Conservation (phyloP, 1,140 invertebrate species). For the Schlechtendalia chinensis region DNA sequence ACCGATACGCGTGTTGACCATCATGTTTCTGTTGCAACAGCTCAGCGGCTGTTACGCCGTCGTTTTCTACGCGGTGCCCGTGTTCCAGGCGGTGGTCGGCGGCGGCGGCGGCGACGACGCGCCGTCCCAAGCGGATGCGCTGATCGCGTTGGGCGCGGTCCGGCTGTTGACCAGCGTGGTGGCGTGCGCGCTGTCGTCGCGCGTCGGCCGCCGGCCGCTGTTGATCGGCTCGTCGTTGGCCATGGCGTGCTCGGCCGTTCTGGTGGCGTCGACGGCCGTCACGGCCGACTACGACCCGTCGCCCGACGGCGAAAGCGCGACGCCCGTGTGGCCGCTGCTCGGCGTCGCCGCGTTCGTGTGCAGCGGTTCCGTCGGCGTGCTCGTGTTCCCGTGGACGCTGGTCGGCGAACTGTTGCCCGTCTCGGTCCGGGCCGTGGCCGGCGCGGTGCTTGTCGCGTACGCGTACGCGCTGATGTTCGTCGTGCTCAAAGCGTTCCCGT, state of each 20-base stretch:
- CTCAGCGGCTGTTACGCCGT: conserved; percentile 64
- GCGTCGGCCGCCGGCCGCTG: conserved; percentile 59
- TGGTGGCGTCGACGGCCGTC: not conserved
- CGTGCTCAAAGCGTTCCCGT: conserved; percentile 65
- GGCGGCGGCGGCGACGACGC: conserved; percentile 55
- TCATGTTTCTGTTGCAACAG: conserved; percentile 63
- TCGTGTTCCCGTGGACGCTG: conserved; percentile 67
- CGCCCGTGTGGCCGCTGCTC: conserved; percentile 55
- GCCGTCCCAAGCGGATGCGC: conserved; percentile 57
- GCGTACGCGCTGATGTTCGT: conserved; percentile 68
- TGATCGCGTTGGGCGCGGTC: conserved; percentile 60
- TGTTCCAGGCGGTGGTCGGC: conserved; percentile 59
- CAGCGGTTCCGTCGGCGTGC: conserved; percentile 60
- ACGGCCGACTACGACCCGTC: not conserved
- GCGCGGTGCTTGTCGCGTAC: conserved; percentile 62
- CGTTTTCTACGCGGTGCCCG: conserved; percentile 68
- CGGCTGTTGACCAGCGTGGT: conserved; percentile 60
- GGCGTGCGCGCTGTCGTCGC: conserved; percentile 59
- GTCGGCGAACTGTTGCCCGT: conserved; percentile 58
- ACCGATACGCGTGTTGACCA: conserved; percentile 59
- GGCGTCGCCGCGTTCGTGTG: conserved; percentile 60
- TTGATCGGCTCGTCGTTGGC: conserved; percentile 60
- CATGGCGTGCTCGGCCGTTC: conserved; percentile 56
- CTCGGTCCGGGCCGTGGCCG: conserved; percentile 59
- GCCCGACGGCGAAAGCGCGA: not conserved